Evolutionary conservation across 2,797 vertebrate genomes (phyloP), one percentile per base, ranked within the genome.

Genomic region (Numenius phaeopus): DNA sequence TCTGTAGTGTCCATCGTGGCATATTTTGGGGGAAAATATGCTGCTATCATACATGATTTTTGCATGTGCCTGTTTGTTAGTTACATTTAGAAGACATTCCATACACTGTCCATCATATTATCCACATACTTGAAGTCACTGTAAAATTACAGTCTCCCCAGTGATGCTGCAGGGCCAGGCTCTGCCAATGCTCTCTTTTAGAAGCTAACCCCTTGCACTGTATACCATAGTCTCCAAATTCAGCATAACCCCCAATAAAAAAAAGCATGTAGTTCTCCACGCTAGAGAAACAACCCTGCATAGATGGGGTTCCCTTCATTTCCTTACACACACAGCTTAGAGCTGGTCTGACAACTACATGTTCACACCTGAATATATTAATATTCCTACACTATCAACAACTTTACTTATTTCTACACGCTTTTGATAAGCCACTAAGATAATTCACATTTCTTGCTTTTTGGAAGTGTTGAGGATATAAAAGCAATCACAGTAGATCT

Each of bases 1-100:
- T 20, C 7, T 4, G 0, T 22, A 58, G 7, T 4, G 11, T 9
- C 20, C 12, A 15, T 30, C 17, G 29, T 2, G 7, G 57, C 39
- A 39, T 26, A 20, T 32, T 8, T 76, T 7, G 20, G 47, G 16
- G 10, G 26, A 89, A 6, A 64, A 69, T 20, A 65, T 17, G 8
- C 11, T 42, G 55, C 49, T 81, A 4, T 26, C 39, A 9, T 2
- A 52, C 6, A 5, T 6, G 4, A n/a, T 30, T 83, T 72, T 42
- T 17, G n/a, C 26, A 49, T 0, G 2, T 17, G 5, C 7, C 1
- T 44, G 26, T 64, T 47, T 46, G 3, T 30, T 61, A 18, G 11
- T 20, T 49, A 20, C 10, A 32, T 17, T 81, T 58, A 44, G 32
- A 64, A 79, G n/a, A 39, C 10, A 19, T 42, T 47, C 23, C 11